Percentiles rank a stretch among this genome's conserved stretches.
Conservation (phyloP, 2,888 invertebrate species). For the Limnephilus lunatus region DNA sequence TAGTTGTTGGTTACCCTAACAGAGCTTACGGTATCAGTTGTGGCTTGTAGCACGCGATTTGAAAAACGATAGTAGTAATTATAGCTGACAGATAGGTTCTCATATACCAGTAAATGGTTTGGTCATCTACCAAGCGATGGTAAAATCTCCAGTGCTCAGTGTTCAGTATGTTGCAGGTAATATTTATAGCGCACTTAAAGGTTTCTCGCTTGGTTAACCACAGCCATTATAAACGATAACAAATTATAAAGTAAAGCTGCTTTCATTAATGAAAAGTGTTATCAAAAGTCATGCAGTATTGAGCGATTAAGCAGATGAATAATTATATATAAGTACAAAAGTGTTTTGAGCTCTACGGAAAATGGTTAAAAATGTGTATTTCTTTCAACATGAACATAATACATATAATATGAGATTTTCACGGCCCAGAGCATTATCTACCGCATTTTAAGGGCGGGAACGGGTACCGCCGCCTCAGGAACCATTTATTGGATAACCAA, state of each 20-base stretch:
- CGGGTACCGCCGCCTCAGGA: too few relatives aligned
- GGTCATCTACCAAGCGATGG: not conserved
- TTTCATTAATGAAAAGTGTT: not conserved
- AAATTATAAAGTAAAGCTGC: not conserved
- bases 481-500: too few relatives aligned
- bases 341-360: not conserved
- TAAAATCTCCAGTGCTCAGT: not conserved
- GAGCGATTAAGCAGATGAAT: not conserved
- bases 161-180: not conserved
- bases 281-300: not conserved
- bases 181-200: not conserved
- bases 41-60: not conserved
- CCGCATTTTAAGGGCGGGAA: too few relatives aligned
- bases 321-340: not conserved
- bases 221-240: not conserved
- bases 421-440: too few relatives aligned
- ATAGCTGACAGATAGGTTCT: not conserved
- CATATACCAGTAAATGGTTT: not conserved
- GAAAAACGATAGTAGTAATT: not conserved
- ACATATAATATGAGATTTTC: too few relatives aligned
- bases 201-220: constrained; percentile 6
- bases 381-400: not conserved
- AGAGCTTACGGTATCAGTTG: constrained; percentile 28
- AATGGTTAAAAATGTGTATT: not conserved
- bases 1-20: not conserved